Base-by-base conservation (phyloP, 2,113 vertebrate genomes). In the Heterocephalus glaber region DNA sequence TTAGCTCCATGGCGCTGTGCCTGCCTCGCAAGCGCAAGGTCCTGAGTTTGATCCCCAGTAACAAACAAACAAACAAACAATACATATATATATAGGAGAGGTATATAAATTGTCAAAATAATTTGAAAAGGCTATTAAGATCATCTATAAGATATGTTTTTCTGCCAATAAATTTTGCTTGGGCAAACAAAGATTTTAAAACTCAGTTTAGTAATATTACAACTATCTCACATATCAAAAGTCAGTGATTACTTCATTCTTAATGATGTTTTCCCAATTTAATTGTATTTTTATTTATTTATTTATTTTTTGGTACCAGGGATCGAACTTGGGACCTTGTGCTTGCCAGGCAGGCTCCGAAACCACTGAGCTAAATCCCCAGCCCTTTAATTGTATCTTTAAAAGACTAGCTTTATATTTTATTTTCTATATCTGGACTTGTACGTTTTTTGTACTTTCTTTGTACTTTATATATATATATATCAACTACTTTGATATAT, bases 381-480 rank as follows among this genome's bases (percentile, higher is more conserved):
- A n/a, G n/a, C 16, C 52, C 52, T 20, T 93, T 65, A 92, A 90
- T 70, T 41, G 4, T 4, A 76, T 60, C n/a, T 74, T 72, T n/a
- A 74, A 93, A 60, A 54, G 1, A 61, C 13, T 17, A 12, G 88
- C 38, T 91, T 11, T 81, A 11, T 70, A 20, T 56, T n/a, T 77
- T 52, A 77, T 58, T 54, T 63, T 91, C 10, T 68, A 41, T 61
- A 66, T 88, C 7, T 60, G 2, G 44, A 81, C 47, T 80, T 80
- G 11, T 52, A 77, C 66, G 77, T 74, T 93, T 93, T 33, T 79
- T n/a, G n/a, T n/a, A n/a, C n/a, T n/a, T n/a, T n/a, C n/a, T n/a
- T n/a, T n/a, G n/a, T n/a, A n/a, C n/a, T n/a, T n/a, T n/a, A n/a
- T n/a, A n/a, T n/a, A n/a, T n/a, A n/a, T n/a, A n/a, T n/a, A n/a